Conservation (phyloP, 1,140 invertebrate genomes). For the Chironomus striatipennis region DNA sequence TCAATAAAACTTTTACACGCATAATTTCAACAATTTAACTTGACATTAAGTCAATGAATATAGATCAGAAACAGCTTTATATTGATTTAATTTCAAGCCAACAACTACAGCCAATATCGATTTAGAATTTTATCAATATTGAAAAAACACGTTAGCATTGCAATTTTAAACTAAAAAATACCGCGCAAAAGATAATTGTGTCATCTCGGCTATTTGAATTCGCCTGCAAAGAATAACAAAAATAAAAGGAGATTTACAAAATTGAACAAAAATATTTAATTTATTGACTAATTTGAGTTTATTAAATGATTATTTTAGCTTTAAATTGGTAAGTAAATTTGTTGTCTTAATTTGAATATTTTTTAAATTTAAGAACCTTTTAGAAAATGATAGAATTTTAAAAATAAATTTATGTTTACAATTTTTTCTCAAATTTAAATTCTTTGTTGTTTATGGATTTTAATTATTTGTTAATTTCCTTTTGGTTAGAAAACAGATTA, state of each 20-base stretch:
- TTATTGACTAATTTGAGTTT: background rate
- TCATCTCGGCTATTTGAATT: too few species aligned
- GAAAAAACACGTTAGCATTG: too few species aligned
- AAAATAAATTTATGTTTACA: background rate
- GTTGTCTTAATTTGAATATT: background rate
- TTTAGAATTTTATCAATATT: too few species aligned
- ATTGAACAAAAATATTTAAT: background rate
- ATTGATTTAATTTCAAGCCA: too few species aligned
- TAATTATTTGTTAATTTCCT: background rate
- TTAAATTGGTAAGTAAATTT: background rate
- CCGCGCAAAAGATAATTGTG: too few species aligned
- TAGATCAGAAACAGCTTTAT: too few species aligned
- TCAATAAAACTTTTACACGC: too few species aligned
- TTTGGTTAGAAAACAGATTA: background rate
- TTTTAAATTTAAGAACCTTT: background rate
- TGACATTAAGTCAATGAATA: too few species aligned
- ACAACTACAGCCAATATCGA: too few species aligned
- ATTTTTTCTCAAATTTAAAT: background rate
- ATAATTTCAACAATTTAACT: too few species aligned
- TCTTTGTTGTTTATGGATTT: background rate
- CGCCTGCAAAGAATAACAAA: background rate
- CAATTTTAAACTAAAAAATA: too few species aligned
- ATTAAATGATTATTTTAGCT: background rate
- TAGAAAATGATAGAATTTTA: background rate
- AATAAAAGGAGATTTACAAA: background rate